A percentile compares a stretch with the other conserved stretches of the same genome.
phyloP scores from a whole-genome alignment of 2,888 invertebrate species.

The Himalopsyche japonica region DNA sequence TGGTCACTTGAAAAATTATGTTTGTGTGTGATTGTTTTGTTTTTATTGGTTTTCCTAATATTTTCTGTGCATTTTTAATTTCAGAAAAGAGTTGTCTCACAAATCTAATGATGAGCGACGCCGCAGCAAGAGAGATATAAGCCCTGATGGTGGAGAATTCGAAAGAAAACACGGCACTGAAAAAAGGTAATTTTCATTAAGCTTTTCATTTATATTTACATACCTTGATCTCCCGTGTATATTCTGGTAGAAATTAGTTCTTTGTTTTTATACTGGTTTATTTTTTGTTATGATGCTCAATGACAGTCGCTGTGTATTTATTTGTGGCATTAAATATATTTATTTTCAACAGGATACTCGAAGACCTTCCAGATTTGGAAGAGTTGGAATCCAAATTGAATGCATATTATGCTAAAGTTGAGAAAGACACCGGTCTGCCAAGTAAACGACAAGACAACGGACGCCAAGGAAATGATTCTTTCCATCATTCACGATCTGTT shows the following conservation, averaged over 20 bases:
- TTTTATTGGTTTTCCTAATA: background rate
- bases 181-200: constrained; percentile 49
- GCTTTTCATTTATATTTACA: background rate
- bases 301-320: background rate
- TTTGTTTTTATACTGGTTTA: background rate
- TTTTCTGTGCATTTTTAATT: constrained; percentile 3
- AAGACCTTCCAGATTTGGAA: constrained; percentile 73
- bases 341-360: constrained; percentile 57
- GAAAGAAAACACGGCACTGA: constrained; percentile 56
- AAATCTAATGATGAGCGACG: constrained; percentile 46
- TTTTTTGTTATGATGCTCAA: background rate
- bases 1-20: background rate
- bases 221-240: background rate
- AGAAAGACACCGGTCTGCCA: constrained; percentile 62
- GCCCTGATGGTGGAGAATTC: constrained; percentile 58
- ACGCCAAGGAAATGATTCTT: constrained; percentile 47
- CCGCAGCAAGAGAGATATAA: constrained; percentile 56
- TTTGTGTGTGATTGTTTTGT: background rate
- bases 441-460: constrained; percentile 53
- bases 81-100: constrained; percentile 38
- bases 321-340: background rate
- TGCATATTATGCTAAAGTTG: constrained; percentile 78
- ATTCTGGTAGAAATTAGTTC: background rate
- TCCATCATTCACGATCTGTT: constrained; percentile 49
- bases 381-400: constrained; percentile 76